Percentiles rank a stretch among this genome's conserved stretches.
Conservation (phyloP, 2,797 vertebrate genomes). For the Adelosebastes latens region DNA sequence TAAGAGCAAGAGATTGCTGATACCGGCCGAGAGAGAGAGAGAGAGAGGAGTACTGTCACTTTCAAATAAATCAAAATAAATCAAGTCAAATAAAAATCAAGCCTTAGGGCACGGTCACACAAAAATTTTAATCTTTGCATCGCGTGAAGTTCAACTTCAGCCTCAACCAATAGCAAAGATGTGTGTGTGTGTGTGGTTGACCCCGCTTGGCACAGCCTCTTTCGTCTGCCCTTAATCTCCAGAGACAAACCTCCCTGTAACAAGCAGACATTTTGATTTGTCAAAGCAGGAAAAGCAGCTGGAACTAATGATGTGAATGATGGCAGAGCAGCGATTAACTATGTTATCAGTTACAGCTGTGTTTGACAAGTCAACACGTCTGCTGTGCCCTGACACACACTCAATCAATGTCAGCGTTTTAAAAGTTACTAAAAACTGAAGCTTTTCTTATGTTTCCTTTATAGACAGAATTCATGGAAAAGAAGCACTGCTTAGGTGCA, state of each 20-base stretch:
- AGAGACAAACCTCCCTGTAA: not conserved
- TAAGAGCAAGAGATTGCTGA: no score
- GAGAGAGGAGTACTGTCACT: no score
- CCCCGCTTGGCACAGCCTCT: not conserved
- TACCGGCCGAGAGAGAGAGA: no score
- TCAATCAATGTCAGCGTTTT: not conserved
- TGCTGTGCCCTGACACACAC: not conserved
- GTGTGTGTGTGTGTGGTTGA: not conserved
- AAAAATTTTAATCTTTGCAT: not conserved
- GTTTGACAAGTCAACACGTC: not conserved
- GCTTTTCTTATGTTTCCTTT: not conserved
- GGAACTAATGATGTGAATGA: not conserved
- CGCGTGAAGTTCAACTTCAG: not conserved
- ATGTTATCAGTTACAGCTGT: not conserved
- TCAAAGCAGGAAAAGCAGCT: not conserved
- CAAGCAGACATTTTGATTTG: not conserved
- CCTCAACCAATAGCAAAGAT: not conserved
- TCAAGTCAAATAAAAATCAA: not conserved
- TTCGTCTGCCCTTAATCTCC: not conserved
- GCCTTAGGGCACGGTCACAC: not conserved
- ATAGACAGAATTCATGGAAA: not conserved
- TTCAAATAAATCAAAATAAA: no score
- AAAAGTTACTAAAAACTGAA: not conserved
- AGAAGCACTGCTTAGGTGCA: not conserved
- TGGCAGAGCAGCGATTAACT: not conserved